phyloP scores from a whole-genome alignment of 1,140 invertebrate genomes.

The Megathymus violae region DNA sequence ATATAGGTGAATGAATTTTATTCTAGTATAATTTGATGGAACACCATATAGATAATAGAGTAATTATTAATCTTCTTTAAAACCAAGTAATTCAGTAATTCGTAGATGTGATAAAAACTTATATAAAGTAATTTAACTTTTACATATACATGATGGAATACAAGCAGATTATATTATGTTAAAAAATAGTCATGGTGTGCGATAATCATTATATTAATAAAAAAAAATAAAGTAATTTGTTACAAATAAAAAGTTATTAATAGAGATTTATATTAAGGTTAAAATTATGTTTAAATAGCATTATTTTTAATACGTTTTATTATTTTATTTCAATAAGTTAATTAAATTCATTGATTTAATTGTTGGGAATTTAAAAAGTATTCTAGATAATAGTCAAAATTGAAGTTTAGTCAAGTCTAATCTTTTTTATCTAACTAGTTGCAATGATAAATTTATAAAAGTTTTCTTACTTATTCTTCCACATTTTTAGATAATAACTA shows the following conservation, averaged over 20 bases:
- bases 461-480: conserved; percentile 14
- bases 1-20: conserved; percentile 80
- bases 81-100: conserved; percentile 72
- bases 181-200: conserved; percentile 59
- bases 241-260: conserved; percentile 36
- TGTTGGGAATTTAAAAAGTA: conserved; percentile 31
- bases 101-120: conserved; percentile 75
- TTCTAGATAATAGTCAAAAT: conserved; percentile 46
- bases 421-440: conserved; percentile 19
- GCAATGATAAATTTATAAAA: conserved; percentile 4
- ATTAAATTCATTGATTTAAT: conserved; percentile 19
- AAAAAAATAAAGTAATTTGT: conserved; percentile 47
- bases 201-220: conserved; percentile 44
- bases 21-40: conserved; percentile 81
- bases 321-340: conserved; percentile 27
- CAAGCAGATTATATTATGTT: conserved; percentile 57
- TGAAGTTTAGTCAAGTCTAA: conserved; percentile 46
- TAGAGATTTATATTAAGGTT: conserved; percentile 47
- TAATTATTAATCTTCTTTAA: conserved; percentile 73
- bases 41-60: conserved; percentile 80
- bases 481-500: conserved; percentile 13
- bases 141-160: conserved; percentile 51
- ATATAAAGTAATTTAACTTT: conserved; percentile 72
- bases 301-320: conserved; percentile 38
- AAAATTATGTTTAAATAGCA: conserved; percentile 33